Evolutionary conservation across 2,888 invertebrate genomes (phyloP), one percentile per base, ranked within the genome.

Genomic region (Marronus borbonicus): DNA sequence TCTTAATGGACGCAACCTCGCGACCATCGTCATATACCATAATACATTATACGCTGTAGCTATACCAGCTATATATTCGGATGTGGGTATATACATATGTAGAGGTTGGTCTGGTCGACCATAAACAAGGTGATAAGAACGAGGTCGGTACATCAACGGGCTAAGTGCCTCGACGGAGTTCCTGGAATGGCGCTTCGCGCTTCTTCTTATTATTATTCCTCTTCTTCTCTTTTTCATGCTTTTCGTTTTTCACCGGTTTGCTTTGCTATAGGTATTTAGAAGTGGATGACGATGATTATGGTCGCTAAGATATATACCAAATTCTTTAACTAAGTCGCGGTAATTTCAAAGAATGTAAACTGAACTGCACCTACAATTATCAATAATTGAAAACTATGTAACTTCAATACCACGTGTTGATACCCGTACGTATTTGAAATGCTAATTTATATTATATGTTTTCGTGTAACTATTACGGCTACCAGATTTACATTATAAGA

Each of bases 151-250:
- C 78, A 78, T 76, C 78, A 76, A 52, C 77, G 64, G 55, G 77
- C 76, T 79, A 79, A 81, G 81, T 81, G 81, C 78, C 80, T 64
- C 80, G 81, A 77, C 80, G 76, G 70, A 80, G 81, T 81, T 81
- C 80, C 80, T 80, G 77, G 80, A 80, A 81, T n/a, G 76, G 65
- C 65, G 70, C 68, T 68, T 68, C 60, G 72, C 60, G 76, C 66
- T 60, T 74, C 60, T 72, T 72, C 60, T 74, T 74, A 60, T 74
- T 58, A 58, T 72, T 60, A 39, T 12, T 44, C 60, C n/a, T 62
- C 44, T 74, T 60, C 20, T 68, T 50, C 14, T 24, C 39, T 17
- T 66, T 39, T 39, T n/a, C 36, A 17, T 39, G 65, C 36, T 70
- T 36, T 55, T 55, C 36, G 70, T 28, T 52, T 58, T 58, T 58